Percentiles rank a stretch among this genome's conserved stretches.
These are phyloP conservation scores for Danaus melanippus DNA, from an alignment of 1,140 invertebrate species.

Conservation along the genomic window DNA sequence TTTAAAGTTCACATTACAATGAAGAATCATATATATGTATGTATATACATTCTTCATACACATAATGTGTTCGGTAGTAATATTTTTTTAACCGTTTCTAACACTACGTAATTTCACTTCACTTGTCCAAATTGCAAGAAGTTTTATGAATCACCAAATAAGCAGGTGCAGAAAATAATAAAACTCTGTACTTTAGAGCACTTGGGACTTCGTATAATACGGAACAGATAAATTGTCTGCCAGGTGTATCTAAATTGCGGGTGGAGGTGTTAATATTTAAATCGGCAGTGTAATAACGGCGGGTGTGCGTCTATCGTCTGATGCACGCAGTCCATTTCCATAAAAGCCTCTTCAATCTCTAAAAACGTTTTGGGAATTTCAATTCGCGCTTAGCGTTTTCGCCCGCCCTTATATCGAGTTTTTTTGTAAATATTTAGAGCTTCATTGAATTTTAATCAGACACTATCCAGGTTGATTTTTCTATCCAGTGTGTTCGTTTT, in stretches of 20 bases:
- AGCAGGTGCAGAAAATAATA: no score
- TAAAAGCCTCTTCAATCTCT: slow-evolving; percentile 71
- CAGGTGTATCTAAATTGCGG: slow-evolving; percentile 60
- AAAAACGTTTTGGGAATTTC: slow-evolving; percentile 66
- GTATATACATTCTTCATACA: no score
- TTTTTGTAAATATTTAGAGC: slow-evolving; percentile 38
- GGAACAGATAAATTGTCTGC: slow-evolving; percentile 43
- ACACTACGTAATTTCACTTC: no score
- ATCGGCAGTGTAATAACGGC: slow-evolving; percentile 48
- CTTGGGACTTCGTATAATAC: slow-evolving; percentile 18
- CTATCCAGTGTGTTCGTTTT: no score
- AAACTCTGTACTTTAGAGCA: background rate
- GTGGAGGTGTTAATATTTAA: slow-evolving; percentile 62
- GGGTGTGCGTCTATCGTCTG: slow-evolving; percentile 51
- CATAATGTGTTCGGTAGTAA: no score
- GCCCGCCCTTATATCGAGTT: slow-evolving; percentile 21
- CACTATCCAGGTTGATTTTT: no score
- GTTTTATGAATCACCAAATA: no score
- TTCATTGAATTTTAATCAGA: slow-evolving; percentile 22
- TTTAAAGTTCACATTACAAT: no score
- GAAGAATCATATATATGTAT: no score
- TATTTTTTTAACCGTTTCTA: no score
- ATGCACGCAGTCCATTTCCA: slow-evolving; percentile 67
- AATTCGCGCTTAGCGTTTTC: slow-evolving; percentile 60
- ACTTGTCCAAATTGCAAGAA: no score